Base-by-base conservation (phyloP, 2,888 invertebrate genomes). In the Hypolimnas misippus region DNA sequence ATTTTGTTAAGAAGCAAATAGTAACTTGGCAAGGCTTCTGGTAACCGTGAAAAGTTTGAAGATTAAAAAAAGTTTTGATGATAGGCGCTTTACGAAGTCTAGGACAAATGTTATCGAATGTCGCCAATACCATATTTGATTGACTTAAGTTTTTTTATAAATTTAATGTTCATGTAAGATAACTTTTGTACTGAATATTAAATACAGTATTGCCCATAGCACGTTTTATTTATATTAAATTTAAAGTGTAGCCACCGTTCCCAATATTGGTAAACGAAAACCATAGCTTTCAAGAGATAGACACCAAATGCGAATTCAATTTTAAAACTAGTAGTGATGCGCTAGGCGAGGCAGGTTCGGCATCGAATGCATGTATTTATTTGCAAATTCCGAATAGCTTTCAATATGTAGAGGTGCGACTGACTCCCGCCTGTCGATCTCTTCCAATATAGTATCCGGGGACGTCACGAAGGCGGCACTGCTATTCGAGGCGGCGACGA, bases 381-480 rank as follows among this genome's bases (percentile, higher is more conserved):
- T 90, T 89, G 86, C 84, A 83, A 89, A 89, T 91, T 86, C 86
- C 84, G 81, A 89, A 86, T 88, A 85, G 88, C 85, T 88, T 89
- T 89, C 90, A 90, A 89, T 90, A 90, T 87, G 88, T 88, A 89
- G 88, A 86, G 82, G 83, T 84, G 84, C 81, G 83, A 74, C 83
- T 83, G 87, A 84, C 79, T 84, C 83, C 83, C 87, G 86, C 81
- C 87, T 85, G 89, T 89, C 91, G 87, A 88, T 88, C 87, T 87
- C 82, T 84, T 89, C 84, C 85, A 90, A 90, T 90, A 90, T 89
- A 84, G 84, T 81, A 81, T 84, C 87, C 80, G 78, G 82, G 83
- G 80, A 82, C 84, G 85, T 84, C 84, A 87, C 81, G 78, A 70
- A 83, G 82, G 81, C 86, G 84, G 81, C 81, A 83, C 86, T 83